Evolutionary conservation across 2,797 vertebrate species (phyloP).

Genomic region (Jordanella pulchra): DNA sequence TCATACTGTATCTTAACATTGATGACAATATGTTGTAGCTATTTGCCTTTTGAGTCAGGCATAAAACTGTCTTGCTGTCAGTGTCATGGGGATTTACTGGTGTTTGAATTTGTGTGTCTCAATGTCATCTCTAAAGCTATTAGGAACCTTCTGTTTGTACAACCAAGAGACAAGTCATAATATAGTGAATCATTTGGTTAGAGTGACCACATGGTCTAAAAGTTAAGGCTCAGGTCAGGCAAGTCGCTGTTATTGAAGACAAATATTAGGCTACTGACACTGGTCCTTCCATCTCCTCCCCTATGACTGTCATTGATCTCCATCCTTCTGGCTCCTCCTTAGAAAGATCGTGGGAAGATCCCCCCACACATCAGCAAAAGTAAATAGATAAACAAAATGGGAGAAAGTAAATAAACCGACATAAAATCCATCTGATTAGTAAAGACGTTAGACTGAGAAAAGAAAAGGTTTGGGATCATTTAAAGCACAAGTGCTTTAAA

Average conservation of each 20-base stretch:
- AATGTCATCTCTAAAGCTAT: neutral
- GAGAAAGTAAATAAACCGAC: constrained; percentile 38
- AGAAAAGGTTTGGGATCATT: neutral
- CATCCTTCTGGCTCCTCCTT: constrained; percentile 46
- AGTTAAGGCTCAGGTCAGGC: neutral
- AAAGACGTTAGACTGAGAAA: constrained; percentile 26
- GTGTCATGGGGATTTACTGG: constrained; percentile 34
- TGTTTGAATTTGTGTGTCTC: constrained; percentile 12
- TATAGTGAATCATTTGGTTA: constrained; percentile 1
- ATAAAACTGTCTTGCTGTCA: constrained; percentile 33
- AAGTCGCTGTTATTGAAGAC: constrained; percentile 12
- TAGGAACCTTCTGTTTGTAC: constrained; percentile 6
- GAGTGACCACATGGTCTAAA: neutral
- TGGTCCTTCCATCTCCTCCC: constrained; percentile 30
- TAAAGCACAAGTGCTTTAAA: neutral
- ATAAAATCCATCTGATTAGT: constrained; percentile 21
- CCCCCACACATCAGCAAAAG: constrained; percentile 35
- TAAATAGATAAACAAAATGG: constrained; percentile 52
- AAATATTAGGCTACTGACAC: constrained; percentile 28
- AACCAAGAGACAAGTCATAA: neutral
- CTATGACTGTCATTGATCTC: constrained; percentile 16
- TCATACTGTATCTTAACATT: too few species aligned
- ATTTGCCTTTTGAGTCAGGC: constrained; percentile 18
- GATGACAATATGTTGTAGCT: constrained; percentile 18
- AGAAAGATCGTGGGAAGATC: constrained; percentile 70